These are phyloP conservation scores for Microplitis deprimator DNA, from an alignment of 2,888 invertebrate species.

Conservation along the genomic window DNA sequence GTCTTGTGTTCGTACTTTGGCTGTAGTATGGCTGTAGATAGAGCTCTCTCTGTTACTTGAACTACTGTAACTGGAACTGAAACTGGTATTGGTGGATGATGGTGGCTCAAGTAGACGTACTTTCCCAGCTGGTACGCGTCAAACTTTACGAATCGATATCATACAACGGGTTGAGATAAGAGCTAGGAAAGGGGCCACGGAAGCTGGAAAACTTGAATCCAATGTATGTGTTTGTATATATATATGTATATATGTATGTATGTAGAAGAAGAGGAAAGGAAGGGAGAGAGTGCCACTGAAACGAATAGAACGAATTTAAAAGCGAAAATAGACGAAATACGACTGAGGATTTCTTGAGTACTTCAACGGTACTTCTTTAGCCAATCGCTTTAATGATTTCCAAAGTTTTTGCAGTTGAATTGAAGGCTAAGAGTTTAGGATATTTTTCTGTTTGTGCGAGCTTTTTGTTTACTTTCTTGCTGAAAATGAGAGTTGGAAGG, in stretches of 20 bases:
- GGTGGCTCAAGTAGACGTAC: constrained; percentile 16
- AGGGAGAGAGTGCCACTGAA: constrained; percentile 4
- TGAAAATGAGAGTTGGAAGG: not conserved
- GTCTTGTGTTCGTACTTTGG: not conserved
- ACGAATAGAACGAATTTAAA: constrained; percentile 24
- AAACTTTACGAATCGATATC: constrained; percentile 48
- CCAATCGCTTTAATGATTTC: constrained; percentile 38
- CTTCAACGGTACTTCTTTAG: constrained; percentile 13
- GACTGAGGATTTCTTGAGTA: not conserved
- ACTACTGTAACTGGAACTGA: not conserved
- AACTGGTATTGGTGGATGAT: not conserved
- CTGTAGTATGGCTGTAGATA: not conserved
- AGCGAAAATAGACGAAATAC: not conserved
- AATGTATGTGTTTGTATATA: not conserved
- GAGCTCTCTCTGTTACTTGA: not conserved
- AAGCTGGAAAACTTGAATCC: constrained; percentile 1
- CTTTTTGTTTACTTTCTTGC: not conserved
- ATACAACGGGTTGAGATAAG: constrained; percentile 34
- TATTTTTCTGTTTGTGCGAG: constrained; percentile 16
- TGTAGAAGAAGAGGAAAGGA: not conserved
- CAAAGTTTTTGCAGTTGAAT: constrained; percentile 26
- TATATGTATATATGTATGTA: no score
- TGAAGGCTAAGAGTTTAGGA: constrained; percentile 6
- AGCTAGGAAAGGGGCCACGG: not conserved
- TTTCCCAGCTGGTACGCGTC: constrained; percentile 45